A percentile compares a stretch with the other conserved stretches of the same genome.
Conservation (phyloP, 1,140 invertebrate genomes). For the Trachelipus rathkii region DNA sequence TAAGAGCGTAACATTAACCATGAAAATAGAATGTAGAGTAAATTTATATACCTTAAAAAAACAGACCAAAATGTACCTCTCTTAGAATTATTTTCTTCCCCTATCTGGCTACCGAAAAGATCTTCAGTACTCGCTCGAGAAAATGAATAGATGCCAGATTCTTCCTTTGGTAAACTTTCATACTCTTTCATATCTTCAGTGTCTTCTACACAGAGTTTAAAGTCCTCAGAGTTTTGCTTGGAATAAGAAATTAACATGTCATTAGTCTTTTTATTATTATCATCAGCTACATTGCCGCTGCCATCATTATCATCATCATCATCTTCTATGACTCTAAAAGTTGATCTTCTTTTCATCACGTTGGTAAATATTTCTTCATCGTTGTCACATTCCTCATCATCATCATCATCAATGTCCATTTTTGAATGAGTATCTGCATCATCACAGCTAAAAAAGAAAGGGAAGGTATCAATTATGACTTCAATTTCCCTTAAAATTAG, state of each 20-base stretch:
- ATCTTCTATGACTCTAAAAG: conserved; percentile 12
- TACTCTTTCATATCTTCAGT: not conserved
- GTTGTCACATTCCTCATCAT: not conserved
- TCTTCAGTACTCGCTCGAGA: not conserved
- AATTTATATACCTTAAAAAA: too few species aligned
- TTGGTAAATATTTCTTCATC: not conserved
- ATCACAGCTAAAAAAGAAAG: not conserved
- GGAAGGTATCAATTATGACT: not conserved
- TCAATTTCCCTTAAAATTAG: not conserved
- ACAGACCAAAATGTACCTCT: not conserved
- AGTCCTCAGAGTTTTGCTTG: not conserved
- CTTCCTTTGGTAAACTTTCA: not conserved
- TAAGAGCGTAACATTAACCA: too few species aligned
- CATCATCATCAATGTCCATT: conserved; percentile 30
- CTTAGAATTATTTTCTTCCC: not conserved
- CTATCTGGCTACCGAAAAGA: not conserved
- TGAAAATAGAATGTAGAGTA: too few species aligned
- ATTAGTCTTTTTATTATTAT: not conserved
- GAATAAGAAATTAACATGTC: not conserved
- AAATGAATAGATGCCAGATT: not conserved
- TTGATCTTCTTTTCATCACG: not conserved
- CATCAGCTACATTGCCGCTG: conserved; percentile 19
- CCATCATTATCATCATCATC: conserved; percentile 29
- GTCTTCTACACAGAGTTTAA: not conserved
- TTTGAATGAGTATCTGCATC: not conserved